phyloP scores from a whole-genome alignment of 1,140 invertebrate genomes.

The Drosophila nikananu region DNA sequence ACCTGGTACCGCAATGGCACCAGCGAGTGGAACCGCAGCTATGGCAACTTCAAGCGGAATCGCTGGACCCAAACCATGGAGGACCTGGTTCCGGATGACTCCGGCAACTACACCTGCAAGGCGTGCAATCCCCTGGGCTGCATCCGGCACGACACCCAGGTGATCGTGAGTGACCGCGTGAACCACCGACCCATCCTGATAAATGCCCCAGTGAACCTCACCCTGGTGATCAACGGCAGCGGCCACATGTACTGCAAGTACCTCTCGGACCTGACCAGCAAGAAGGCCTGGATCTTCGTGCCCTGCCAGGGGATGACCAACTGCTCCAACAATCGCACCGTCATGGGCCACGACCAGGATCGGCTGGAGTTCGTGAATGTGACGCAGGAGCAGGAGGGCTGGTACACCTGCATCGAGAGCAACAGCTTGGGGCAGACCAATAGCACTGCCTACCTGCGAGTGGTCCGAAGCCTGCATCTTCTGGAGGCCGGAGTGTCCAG shows the following conservation, averaged over 20 bases:
- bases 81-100: conserved; percentile 91
- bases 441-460: conserved; percentile 93
- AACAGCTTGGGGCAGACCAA: conserved; percentile 93
- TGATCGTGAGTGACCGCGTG: conserved; percentile 76
- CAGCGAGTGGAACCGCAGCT: conserved; percentile 87
- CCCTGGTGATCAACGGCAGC: conserved; percentile 63
- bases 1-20: conserved; percentile 92
- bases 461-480: conserved; percentile 88
- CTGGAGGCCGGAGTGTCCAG: conserved; percentile 43
- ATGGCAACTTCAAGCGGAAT: conserved; percentile 79
- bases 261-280: conserved; percentile 74
- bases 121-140: conserved; percentile 92
- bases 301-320: conserved; percentile 52
- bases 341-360: conserved; percentile 86
- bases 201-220: conserved; percentile 62
- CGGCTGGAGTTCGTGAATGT: conserved; percentile 92
- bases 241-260: conserved; percentile 75
- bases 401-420: conserved; percentile 96
- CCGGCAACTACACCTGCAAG: conserved; percentile 94
- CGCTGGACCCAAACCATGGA: conserved; percentile 91
- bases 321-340: conserved; percentile 46
- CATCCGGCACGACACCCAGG: conserved; percentile 90
- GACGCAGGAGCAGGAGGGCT: conserved; percentile 94
- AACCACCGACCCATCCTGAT: conserved; percentile 79
- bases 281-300: conserved; percentile 70